Evolutionary conservation across 2,888 invertebrate genomes (phyloP).

Genomic region (Gastracanthus pulcherrimus): DNA sequence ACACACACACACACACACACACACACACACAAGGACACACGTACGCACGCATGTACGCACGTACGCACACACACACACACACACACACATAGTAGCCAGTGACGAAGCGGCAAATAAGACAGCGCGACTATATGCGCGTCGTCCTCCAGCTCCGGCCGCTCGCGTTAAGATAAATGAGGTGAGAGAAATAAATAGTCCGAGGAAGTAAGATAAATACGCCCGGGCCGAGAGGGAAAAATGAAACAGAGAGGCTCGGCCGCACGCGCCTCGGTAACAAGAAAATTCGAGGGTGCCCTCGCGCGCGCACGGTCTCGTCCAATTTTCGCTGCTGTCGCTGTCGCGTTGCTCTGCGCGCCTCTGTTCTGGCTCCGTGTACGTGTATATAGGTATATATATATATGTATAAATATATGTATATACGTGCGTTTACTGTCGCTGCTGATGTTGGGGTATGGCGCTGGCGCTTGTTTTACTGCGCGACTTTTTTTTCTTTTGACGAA

Average conservation of each 20-base stretch:
- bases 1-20: too few relatives aligned
- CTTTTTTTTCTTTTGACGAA: not conserved
- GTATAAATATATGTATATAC: not conserved
- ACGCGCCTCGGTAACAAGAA: conserved; percentile 34
- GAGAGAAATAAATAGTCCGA: conserved; percentile 54
- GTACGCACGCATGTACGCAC: too few relatives aligned
- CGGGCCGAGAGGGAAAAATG: not conserved
- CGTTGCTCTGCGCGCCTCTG: too few relatives aligned
- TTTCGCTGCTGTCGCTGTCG: conserved; percentile 6
- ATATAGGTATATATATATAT: not conserved
- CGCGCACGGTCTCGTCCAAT: conserved; percentile 38
- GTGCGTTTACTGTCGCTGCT: too few relatives aligned
- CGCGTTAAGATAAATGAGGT: conserved; percentile 48
- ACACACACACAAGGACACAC: too few relatives aligned
- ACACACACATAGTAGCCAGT: too few relatives aligned
- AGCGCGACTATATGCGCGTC: too few relatives aligned
- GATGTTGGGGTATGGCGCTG: too few relatives aligned
- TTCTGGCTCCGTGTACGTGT: not conserved
- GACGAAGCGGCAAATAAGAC: conserved; percentile 18
- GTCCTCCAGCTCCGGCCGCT: conserved; percentile 15
- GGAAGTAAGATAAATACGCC: conserved; percentile 42
- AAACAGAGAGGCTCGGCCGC: not conserved
- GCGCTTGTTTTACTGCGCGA: not conserved
- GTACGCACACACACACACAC: too few relatives aligned
- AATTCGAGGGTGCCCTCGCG: conserved; percentile 38